Conservation (phyloP, 2,113 vertebrate species). For the Sylvia atricapilla region DNA sequence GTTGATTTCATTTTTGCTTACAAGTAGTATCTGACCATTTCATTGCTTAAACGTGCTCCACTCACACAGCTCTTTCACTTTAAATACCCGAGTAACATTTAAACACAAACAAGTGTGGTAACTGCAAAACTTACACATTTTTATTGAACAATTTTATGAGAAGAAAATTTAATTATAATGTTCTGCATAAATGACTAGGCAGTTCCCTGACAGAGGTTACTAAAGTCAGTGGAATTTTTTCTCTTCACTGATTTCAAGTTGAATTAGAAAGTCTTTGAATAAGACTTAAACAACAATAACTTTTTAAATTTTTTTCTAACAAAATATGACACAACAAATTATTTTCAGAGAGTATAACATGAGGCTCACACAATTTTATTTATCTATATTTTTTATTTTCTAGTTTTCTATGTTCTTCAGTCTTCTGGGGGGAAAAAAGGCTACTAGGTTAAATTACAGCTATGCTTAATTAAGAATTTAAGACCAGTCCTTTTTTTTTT, state of each 20-base stretch:
- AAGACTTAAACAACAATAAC: neutral
- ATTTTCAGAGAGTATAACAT: neutral
- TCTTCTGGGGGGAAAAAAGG: neutral
- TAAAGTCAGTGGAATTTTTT: constrained; percentile 12
- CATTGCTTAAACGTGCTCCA: neutral
- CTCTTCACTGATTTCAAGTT: constrained; percentile 7
- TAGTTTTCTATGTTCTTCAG: neutral
- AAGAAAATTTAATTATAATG: neutral
- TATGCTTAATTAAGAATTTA: constrained; percentile 34
- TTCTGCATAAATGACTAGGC: neutral
- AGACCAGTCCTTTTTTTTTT: neutral
- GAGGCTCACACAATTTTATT: neutral
- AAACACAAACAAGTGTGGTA: neutral
- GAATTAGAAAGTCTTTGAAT: constrained; percentile 1
- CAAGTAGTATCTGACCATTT: neutral
- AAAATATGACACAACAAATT: neutral
- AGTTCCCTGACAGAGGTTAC: neutral
- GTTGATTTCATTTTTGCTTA: neutral
- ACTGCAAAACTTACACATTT: neutral
- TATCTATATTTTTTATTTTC: neutral
- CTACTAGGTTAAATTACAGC: neutral
- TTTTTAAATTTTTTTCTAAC: neutral
- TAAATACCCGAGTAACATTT: neutral
- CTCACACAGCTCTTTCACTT: neutral
- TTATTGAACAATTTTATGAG: neutral